phyloP scores from a whole-genome alignment of 2,888 invertebrate species.

The Limenitis camilla region DNA sequence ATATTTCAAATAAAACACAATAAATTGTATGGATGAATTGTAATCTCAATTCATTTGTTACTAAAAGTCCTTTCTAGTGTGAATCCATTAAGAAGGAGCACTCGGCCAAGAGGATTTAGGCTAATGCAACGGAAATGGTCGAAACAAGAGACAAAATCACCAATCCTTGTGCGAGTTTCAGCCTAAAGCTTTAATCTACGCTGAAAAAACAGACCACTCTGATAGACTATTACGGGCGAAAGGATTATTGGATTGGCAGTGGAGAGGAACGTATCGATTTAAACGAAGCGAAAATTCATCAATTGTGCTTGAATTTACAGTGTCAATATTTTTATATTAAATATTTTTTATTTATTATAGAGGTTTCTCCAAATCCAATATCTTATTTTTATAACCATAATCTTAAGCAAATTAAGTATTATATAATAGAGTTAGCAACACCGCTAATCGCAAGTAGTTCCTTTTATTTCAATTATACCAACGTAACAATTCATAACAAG shows the following conservation, averaged over 20 bases:
- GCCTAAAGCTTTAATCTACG: slow-evolving; percentile 17
- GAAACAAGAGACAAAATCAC: slow-evolving; percentile 18
- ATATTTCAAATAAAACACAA: too few relatives aligned
- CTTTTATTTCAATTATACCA: too few relatives aligned
- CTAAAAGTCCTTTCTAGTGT: neutral
- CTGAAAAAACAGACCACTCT: slow-evolving; percentile 17
- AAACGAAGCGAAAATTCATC: neutral
- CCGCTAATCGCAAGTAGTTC: too few relatives aligned
- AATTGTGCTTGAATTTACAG: too few relatives aligned
- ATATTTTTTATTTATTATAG: too few relatives aligned
- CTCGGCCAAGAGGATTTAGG: slow-evolving; percentile 13
- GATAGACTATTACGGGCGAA: slow-evolving; percentile 14
- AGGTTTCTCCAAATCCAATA: too few relatives aligned
- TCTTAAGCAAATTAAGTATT: too few relatives aligned
- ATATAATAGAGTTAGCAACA: too few relatives aligned
- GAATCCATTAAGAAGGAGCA: slow-evolving; percentile 9
- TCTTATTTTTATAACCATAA: too few relatives aligned
- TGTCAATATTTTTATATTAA: too few relatives aligned
- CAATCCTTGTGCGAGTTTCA: slow-evolving; percentile 11
- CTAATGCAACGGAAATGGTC: slow-evolving; percentile 19
- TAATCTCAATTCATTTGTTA: neutral
- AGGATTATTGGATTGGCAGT: slow-evolving; percentile 12
- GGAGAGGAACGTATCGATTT: slow-evolving; percentile 8
- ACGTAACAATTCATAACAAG: too few relatives aligned
- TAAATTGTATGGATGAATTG: too few relatives aligned